Conservation (phyloP, 2,113 vertebrate genomes). For the Prolemur simus region DNA sequence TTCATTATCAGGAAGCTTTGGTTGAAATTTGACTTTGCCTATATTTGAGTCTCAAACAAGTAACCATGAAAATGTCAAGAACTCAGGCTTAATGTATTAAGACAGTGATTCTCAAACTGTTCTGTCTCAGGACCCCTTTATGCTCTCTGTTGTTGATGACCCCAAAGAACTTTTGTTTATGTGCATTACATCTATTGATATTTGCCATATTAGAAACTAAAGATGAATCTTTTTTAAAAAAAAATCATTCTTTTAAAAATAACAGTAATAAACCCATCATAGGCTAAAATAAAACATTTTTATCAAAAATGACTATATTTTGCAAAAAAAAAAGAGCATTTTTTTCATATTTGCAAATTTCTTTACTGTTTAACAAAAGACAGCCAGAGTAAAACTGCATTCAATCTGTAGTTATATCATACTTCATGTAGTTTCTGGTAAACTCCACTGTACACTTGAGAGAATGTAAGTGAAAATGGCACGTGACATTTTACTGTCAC, state of each 20-base stretch:
- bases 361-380: not conserved
- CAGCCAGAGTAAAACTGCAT: not conserved
- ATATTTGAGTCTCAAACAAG: not conserved
- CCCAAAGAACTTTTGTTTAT: not conserved
- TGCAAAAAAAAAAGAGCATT: not conserved
- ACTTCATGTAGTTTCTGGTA: not conserved
- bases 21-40: not conserved
- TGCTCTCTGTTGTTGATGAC: not conserved
- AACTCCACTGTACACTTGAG: not conserved
- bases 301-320: not conserved
- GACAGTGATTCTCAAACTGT: not conserved
- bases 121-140: not conserved
- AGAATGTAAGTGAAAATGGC: not conserved
- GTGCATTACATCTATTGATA: not conserved
- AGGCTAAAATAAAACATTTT: not conserved
- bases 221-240: not conserved
- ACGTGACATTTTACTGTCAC: not conserved
- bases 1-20: not conserved
- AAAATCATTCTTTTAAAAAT: not conserved
- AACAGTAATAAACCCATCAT: not conserved
- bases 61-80: not conserved
- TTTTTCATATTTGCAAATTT: not conserved
- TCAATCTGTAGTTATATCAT: not conserved
- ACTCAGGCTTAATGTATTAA: not conserved
- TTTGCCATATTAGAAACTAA: not conserved